Evolutionary conservation across 2,888 invertebrate genomes (phyloP).

Genomic region (Papilio gigon): DNA sequence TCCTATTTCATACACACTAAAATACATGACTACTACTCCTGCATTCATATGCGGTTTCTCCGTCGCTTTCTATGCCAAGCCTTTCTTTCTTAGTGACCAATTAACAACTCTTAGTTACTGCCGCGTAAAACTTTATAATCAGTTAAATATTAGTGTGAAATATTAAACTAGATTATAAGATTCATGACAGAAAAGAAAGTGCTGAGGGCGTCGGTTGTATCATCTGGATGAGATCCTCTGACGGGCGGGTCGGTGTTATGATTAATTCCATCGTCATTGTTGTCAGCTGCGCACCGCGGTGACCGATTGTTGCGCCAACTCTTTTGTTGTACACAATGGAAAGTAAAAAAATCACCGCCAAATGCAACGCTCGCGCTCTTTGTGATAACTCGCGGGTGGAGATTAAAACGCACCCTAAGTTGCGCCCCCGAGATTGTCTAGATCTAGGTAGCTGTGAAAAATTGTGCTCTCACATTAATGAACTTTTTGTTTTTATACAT

Average conservation of each 20-base stretch:
- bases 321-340: constrained; percentile 61
- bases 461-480: constrained; percentile 48
- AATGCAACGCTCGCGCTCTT: constrained; percentile 61
- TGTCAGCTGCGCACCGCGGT: constrained; percentile 60
- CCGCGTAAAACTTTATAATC: no score
- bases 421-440: constrained; percentile 55
- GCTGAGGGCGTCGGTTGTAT: not conserved
- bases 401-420: constrained; percentile 59
- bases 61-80: no score
- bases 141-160: not conserved
- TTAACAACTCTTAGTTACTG: no score
- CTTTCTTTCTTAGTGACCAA: no score
- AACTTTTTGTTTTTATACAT: not conserved
- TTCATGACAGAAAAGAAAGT: constrained; percentile 7
- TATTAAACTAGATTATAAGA: not conserved
- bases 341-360: constrained; percentile 56
- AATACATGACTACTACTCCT: no score
- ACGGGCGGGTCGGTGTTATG: constrained; percentile 53
- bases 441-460: constrained; percentile 52
- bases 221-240: constrained; percentile 38
- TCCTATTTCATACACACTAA: no score
- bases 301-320: constrained; percentile 65
- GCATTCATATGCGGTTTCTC: no score
- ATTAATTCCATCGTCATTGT: constrained; percentile 76
- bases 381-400: constrained; percentile 53